Evolutionary conservation across 1,140 invertebrate species (phyloP), one percentile per base, ranked within the genome.

Genomic region (Agrypnia vestita): DNA sequence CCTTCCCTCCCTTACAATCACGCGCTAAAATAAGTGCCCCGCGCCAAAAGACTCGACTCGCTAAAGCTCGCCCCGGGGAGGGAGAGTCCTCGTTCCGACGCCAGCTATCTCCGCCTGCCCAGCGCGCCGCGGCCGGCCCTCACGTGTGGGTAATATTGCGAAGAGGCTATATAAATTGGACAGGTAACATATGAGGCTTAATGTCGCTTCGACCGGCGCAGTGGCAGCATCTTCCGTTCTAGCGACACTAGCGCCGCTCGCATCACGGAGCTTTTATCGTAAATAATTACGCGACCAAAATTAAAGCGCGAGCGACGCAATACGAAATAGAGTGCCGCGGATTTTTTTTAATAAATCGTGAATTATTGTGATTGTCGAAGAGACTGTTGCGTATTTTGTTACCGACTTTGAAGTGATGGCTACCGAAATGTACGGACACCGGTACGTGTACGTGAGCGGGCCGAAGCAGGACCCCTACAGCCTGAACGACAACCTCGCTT

Each of bases 401-500:
- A 64, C 1, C 9, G 46, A 47, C n/a, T 69, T 69, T 35, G 12
- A 47, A 79, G 71, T 74, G 51, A 89, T 90, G 89, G 84, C 87
- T 17, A 85, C 88, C 83, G 88, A 89, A 78, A 89, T 88, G 84
- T 90, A 89, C 85, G 88, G 88, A 84, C 88, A 89, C 83, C 88
- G 88, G 46, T 82, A 89, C 47, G 74, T 87, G 4, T 89, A 89
- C 80, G 82, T 79, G 44, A 61, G 79, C n/a, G 72, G 53, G 19
- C 69, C 85, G 35, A 88, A 89, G 53, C 89, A 89, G 80, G 88
- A 90, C 61, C 87, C 87, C 75, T 89, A 88, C 62, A 80, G 80
- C 43, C 86, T 88, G 44, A 73, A 35, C 17, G 86, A 89, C 44
- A 87, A 87, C 84, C 53, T 89, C 82, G 86, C 89, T 10, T 53